A percentile compares a stretch with the other conserved stretches of the same genome.
Conservation (phyloP, 2,888 invertebrate species). For the Drosophila anomalata region DNA sequence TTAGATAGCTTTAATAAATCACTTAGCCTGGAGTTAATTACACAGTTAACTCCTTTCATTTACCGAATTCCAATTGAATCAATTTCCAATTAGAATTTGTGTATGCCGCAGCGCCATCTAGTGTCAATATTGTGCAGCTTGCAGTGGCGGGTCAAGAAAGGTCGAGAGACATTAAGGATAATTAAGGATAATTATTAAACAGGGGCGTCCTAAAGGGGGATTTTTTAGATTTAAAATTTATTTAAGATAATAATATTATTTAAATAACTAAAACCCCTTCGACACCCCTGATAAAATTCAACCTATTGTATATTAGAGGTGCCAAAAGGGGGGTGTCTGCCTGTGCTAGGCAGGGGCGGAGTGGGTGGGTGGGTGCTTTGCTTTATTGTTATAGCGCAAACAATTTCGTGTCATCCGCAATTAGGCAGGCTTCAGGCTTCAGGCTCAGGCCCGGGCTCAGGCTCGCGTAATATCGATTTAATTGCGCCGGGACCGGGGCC, state of each 20-base stretch:
- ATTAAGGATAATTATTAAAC: neutral
- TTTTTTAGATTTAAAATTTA: neutral
- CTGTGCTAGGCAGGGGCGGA: neutral
- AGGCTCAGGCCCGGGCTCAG: slow-evolving; percentile 48
- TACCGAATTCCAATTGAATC: slow-evolving; percentile 57
- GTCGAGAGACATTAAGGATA: slow-evolving; percentile 15
- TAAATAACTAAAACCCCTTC: neutral
- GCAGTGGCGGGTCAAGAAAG: slow-evolving; percentile 40
- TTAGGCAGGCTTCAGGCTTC: slow-evolving; percentile 69
- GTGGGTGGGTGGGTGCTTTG: slow-evolving; percentile 33
- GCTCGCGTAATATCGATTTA: slow-evolving; percentile 75
- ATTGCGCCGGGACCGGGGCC: slow-evolving; percentile 40
- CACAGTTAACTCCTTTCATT: slow-evolving; percentile 35
- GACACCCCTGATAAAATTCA: slow-evolving; percentile 14
- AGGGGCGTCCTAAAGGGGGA: neutral
- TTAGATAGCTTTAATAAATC: slow-evolving; percentile 14
- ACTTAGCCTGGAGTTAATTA: slow-evolving; percentile 32
- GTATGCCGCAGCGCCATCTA: slow-evolving; percentile 55
- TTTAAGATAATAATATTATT: too few relatives aligned
- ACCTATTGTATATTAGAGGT: slow-evolving; percentile 23
- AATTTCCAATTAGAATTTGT: slow-evolving; percentile 56
- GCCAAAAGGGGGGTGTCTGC: slow-evolving; percentile 11
- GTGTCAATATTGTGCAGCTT: slow-evolving; percentile 58
- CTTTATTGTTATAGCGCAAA: slow-evolving; percentile 76
- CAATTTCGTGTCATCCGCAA: slow-evolving; percentile 82